Percentiles rank a stretch among this genome's conserved stretches.
These are phyloP conservation scores for Orius laevigatus DNA, from an alignment of 1,140 invertebrate genomes.

Conservation along the genomic window DNA sequence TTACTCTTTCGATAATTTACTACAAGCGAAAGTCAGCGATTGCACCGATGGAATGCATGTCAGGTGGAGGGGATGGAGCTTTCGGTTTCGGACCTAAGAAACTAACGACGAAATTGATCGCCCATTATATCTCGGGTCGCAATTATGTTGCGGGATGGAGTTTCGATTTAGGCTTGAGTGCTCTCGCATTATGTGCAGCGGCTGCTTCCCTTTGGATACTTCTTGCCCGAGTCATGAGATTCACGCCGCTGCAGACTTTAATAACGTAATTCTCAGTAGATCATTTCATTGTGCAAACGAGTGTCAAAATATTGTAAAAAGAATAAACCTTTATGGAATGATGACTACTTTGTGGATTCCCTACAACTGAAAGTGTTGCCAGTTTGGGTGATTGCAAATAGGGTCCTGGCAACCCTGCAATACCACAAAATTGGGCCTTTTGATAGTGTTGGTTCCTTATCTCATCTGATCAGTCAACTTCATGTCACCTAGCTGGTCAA, in stretches of 20 bases:
- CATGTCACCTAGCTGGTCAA: no score
- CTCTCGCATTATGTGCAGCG: slow-evolving; percentile 56
- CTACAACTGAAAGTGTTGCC: no score
- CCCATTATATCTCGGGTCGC: slow-evolving; percentile 41
- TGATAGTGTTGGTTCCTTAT: no score
- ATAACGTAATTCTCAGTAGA: no score
- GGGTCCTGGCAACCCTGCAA: no score
- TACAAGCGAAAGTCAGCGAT: slow-evolving; percentile 44
- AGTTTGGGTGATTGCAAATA: no score
- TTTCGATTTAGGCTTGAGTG: slow-evolving; percentile 64
- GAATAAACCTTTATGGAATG: no score
- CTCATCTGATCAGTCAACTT: no score
- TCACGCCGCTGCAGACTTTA: slow-evolving; percentile 32
- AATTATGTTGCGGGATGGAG: slow-evolving; percentile 65
- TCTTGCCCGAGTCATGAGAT: slow-evolving; percentile 75
- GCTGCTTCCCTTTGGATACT: slow-evolving; percentile 71
- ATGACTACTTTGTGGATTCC: no score
- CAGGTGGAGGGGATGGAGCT: slow-evolving; percentile 32
- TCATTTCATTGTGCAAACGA: no score
- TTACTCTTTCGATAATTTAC: slow-evolving; percentile 77
- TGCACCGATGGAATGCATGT: slow-evolving; percentile 5
- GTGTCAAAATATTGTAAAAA: no score
- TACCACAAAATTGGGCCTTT: no score
- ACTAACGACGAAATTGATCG: slow-evolving; percentile 14
- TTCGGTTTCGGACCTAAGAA: slow-evolving; percentile 7